Conservation (phyloP, 2,888 invertebrate species). For the Corythucha ciliata region DNA sequence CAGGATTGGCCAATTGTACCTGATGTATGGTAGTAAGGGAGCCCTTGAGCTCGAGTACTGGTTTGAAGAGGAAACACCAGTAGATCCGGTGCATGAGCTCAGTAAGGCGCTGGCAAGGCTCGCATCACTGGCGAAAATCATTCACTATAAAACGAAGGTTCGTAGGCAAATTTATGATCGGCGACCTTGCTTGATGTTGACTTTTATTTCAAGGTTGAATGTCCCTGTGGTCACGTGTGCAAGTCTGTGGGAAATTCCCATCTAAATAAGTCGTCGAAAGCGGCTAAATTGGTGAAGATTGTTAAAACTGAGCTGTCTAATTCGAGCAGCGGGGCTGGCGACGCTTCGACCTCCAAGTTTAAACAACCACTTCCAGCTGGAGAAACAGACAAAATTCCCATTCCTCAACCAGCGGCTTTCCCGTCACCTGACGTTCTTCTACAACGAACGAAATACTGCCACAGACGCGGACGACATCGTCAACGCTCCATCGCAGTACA, state of each 20-base stretch:
- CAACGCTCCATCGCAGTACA: constrained; percentile 60
- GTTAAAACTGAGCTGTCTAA: too few species aligned
- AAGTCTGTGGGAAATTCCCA: too few species aligned
- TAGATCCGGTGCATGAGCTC: constrained; percentile 27
- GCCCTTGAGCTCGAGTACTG: constrained; percentile 69
- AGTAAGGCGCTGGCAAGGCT: constrained; percentile 42
- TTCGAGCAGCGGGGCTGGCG: too few species aligned
- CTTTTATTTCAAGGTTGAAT: constrained; percentile 40
- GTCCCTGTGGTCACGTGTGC: constrained; percentile 52
- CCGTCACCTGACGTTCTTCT: too few species aligned
- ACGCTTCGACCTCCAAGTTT: too few species aligned
- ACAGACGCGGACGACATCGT: constrained; percentile 42
- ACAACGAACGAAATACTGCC: constrained; percentile 44
- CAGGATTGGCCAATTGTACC: constrained; percentile 19
- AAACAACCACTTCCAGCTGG: too few species aligned
- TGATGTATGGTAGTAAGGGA: constrained; percentile 52
- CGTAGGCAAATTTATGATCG: constrained; percentile 16
- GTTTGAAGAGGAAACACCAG: constrained; percentile 48
- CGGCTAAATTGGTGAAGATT: too few species aligned
- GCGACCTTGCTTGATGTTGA: not conserved
- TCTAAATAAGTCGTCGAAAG: too few species aligned
- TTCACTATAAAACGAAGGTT: constrained; percentile 43
- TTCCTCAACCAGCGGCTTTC: too few species aligned
- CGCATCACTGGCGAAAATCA: constrained; percentile 44
- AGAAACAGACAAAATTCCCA: too few species aligned